A percentile compares a stretch with the other conserved stretches of the same genome.
These are phyloP conservation scores for Bombyx huttoni DNA, from an alignment of 2,888 invertebrate genomes.

Conservation along the genomic window DNA sequence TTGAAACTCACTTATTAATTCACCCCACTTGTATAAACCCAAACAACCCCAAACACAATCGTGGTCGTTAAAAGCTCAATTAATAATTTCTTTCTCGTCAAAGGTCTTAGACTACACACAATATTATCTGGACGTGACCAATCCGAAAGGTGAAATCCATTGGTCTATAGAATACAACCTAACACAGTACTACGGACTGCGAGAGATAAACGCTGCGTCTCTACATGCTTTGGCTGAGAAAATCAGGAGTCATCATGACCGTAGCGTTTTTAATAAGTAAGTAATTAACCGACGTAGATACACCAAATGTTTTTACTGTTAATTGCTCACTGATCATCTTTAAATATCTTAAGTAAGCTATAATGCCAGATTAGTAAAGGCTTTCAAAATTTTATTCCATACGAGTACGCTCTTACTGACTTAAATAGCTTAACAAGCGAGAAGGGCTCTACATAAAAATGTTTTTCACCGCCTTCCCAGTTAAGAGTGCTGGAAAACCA, in stretches of 20 bases:
- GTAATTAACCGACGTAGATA: conserved; percentile 15
- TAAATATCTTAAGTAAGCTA: no score
- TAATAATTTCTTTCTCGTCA: conserved; percentile 29
- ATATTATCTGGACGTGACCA: conserved; percentile 88
- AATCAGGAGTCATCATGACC: conserved; percentile 79
- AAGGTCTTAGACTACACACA: conserved; percentile 90
- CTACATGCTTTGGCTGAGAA: conserved; percentile 86
- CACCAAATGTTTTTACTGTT: neutral
- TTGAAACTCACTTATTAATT: no score
- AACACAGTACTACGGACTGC: conserved; percentile 85
- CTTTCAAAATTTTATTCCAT: no score
- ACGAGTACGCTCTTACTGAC: no score
- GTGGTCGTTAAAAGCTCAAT: neutral
- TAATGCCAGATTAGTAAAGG: no score
- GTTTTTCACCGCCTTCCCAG: no score
- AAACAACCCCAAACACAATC: no score
- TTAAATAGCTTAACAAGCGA: no score
- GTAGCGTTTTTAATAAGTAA: conserved; percentile 82
- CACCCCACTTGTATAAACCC: no score
- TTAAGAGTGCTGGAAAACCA: no score
- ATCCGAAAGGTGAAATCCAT: conserved; percentile 77
- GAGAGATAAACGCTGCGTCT: conserved; percentile 82
- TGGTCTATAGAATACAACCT: conserved; percentile 91
- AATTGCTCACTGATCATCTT: neutral
- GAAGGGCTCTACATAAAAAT: no score